phyloP scores from a whole-genome alignment of 2,797 vertebrate species.

The Crotalus adamanteus region DNA sequence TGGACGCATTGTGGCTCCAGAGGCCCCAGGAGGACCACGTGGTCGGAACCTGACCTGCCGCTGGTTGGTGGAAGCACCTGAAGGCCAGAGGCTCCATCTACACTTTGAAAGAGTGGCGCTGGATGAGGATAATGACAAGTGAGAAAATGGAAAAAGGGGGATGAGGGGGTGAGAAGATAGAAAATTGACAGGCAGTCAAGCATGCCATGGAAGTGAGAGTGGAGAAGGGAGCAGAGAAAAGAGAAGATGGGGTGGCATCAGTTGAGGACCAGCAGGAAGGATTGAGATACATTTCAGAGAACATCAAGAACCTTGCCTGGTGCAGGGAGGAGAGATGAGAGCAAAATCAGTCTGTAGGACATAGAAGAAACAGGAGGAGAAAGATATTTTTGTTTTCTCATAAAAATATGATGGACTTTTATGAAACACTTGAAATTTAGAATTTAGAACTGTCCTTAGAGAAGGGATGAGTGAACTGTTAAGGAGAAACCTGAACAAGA shows the following conservation, averaged over 20 bases:
- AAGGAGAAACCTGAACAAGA: too few species aligned
- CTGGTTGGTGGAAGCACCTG: conserved; percentile 88
- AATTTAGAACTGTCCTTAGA: too few species aligned
- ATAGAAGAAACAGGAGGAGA: not conserved
- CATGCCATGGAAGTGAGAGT: too few species aligned
- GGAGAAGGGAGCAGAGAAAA: not conserved
- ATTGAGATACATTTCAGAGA: not conserved
- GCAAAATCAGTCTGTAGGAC: not conserved
- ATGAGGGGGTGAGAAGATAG: too few species aligned
- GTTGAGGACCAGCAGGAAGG: not conserved
- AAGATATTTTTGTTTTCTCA: too few species aligned
- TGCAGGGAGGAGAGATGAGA: not conserved
- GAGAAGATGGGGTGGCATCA: not conserved
- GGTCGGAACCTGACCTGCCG: conserved; percentile 88
- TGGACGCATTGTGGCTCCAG: conserved; percentile 86
- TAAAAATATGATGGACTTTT: too few species aligned
- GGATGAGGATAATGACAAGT: conserved; percentile 91
- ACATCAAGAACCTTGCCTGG: not conserved
- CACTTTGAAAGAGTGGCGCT: conserved; percentile 90
- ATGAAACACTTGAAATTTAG: too few species aligned
- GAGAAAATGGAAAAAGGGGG: conserved; percentile 29
- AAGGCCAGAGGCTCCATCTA: conserved; percentile 86
- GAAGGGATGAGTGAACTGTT: too few species aligned
- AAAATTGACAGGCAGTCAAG: not conserved
- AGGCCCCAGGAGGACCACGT: conserved; percentile 75